Evolutionary conservation across 2,888 invertebrate genomes (phyloP), one percentile per base, ranked within the genome.

Genomic region (Anoncus sp.): DNA sequence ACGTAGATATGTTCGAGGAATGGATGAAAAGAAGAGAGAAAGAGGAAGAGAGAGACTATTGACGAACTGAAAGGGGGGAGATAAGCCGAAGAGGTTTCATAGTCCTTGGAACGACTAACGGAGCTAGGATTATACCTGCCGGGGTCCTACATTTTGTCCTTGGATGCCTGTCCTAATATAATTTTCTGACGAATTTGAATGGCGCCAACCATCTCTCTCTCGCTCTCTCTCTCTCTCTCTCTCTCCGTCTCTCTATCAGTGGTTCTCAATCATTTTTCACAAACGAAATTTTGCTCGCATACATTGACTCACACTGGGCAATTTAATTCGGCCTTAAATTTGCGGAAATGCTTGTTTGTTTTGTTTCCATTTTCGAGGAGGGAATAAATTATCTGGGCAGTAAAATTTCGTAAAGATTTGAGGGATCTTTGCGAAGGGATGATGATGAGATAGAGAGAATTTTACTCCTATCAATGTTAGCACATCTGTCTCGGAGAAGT

Each of bases 131-230:
- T n/a, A 74, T 78, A 82, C 82, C 77, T 80, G 81, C 70, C 31
- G 31, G 31, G 81, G 69, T 69, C 47, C 20, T 43, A 31, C 43
- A 45, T 62, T 59, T 62, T 59, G 63, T 77, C 75, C 71, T 60
- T 73, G 77, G 86, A 7, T 4, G 85, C 63, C 53, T 77, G 76
- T 80, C 80, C 81, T 83, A 82, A 84, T 84, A 86, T 86, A 85
- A 84, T 86, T 88, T 88, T 86, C 87, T 86, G 84, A 86, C 87
- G 85, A 87, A 88, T 88, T 87, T 87, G 85, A 86, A 88, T 85
- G 86, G 83, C 84, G 82, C 83, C 79, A 69, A 81, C 79, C 75
- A 83, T 24, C 24, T 66, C 12, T n/a, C n/a, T n/a, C n/a, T n/a
- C n/a, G n/a, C n/a, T n/a, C n/a, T n/a, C n/a, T n/a, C n/a, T n/a